A percentile compares a stretch with the other conserved stretches of the same genome.
Evolutionary conservation across 2,888 invertebrate genomes (phyloP).

Genomic region (Mimachlamys varia): DNA sequence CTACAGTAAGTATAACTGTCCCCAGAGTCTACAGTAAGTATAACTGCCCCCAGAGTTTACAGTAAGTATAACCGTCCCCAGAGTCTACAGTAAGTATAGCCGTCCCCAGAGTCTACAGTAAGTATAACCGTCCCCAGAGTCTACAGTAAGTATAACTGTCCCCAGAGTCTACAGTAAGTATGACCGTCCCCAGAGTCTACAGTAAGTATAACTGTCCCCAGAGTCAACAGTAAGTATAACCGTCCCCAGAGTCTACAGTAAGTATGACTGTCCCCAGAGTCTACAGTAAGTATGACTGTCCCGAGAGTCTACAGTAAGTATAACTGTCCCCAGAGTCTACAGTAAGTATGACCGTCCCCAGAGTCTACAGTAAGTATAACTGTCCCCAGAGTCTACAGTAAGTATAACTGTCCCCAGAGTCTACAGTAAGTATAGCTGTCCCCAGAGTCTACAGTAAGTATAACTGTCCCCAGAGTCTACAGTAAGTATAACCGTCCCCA

Average conservation of each 20-base stretch:
- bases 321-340: conserved; percentile 76
- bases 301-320: too few relatives aligned
- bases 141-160: conserved; percentile 74
- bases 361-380: conserved; percentile 65
- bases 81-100: conserved; percentile 65
- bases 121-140: too few relatives aligned
- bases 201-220: conserved; percentile 75
- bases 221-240: conserved; percentile 75
- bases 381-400: conserved; percentile 79
- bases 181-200: too few relatives aligned
- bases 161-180: conserved; percentile 76
- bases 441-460: conserved; percentile 76
- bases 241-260: too few relatives aligned
- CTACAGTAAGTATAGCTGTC: conserved; percentile 74
- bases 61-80: too few relatives aligned
- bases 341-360: too few relatives aligned
- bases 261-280: conserved; percentile 74
- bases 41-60: conserved; percentile 76
- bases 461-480: too few relatives aligned
- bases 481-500: conserved; percentile 75
- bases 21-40: too few relatives aligned
- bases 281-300: conserved; percentile 77
- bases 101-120: conserved; percentile 79
- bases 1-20: conserved; percentile 77
- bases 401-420: too few relatives aligned